Conservation (phyloP, 92 coral and sea anemone species). For the Palythoa grandis region DNA sequence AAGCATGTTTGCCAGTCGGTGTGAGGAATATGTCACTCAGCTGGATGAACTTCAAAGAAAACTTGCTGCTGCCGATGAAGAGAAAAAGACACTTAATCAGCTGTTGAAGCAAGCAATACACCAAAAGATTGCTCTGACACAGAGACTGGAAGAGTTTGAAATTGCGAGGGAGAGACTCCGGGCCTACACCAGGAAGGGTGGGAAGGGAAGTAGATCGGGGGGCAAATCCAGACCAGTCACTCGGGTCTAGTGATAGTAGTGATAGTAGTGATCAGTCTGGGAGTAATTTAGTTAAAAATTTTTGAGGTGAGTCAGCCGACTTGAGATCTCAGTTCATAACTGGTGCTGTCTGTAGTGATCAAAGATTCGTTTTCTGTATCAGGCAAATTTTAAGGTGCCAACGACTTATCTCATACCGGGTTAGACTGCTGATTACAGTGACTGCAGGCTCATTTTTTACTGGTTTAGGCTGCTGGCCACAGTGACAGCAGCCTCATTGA, state of each 20-base stretch:
- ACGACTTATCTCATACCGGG: too few species aligned
- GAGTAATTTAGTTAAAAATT: background rate
- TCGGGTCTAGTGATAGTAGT: slow-evolving; percentile 60
- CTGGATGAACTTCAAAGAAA: slow-evolving; percentile 94
- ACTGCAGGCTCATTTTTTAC: too few species aligned
- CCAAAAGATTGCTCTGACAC: slow-evolving; percentile 97
- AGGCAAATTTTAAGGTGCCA: too few species aligned
- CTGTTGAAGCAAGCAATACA: slow-evolving; percentile 96
- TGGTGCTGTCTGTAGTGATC: too few species aligned
- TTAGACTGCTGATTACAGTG: too few species aligned
- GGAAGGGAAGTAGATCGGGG: slow-evolving; percentile 47
- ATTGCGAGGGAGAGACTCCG: slow-evolving; percentile 95
- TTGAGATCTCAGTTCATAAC: background rate
- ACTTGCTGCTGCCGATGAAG: slow-evolving; percentile 93
- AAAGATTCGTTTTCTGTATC: too few species aligned
- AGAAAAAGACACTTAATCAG: slow-evolving; percentile 95
- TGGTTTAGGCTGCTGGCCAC: too few species aligned
- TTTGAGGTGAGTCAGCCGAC: background rate
- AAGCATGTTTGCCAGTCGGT: slow-evolving; percentile 94
- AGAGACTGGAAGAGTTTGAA: slow-evolving; percentile 98
- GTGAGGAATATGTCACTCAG: slow-evolving; percentile 94
- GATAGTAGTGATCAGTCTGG: background rate
- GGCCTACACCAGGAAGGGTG: slow-evolving; percentile 90
- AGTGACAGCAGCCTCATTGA: too few species aligned
- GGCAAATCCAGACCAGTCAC: slow-evolving; percentile 89